These are phyloP conservation scores for Anoplius nigerrimus DNA, from an alignment of 2,888 invertebrate genomes.

Conservation along the genomic window DNA sequence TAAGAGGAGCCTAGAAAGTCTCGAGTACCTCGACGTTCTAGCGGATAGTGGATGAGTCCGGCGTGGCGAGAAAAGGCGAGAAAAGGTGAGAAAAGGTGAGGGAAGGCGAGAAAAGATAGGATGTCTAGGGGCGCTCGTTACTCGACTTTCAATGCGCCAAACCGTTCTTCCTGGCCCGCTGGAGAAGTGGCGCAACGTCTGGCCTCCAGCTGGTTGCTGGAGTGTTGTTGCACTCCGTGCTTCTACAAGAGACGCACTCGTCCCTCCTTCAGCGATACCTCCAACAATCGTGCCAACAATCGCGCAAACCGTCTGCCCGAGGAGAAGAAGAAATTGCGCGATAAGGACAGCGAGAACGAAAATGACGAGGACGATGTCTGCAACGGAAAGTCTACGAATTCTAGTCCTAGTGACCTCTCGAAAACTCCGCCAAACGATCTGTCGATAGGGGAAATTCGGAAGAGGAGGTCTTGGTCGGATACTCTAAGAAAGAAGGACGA, in stretches of 20 bases:
- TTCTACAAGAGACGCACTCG: no score
- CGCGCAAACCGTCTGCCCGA: background rate
- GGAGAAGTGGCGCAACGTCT: conserved; percentile 47
- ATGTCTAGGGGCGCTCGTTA: conserved; percentile 50
- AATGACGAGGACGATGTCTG: background rate
- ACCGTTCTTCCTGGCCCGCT: conserved; percentile 37
- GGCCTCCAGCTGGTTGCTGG: conserved; percentile 42
- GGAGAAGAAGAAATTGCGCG: background rate
- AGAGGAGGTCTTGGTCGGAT: no score
- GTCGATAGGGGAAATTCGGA: no score
- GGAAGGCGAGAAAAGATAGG: background rate
- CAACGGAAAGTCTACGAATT: no score
- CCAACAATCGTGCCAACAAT: no score
- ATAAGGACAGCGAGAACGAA: background rate
- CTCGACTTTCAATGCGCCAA: conserved; percentile 50
- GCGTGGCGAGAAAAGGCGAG: background rate
- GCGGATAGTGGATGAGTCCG: background rate
- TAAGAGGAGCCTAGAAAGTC: conserved; percentile 1
- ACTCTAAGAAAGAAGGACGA: no score
- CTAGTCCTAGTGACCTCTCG: no score
- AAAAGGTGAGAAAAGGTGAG: background rate
- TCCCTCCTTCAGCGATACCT: no score
- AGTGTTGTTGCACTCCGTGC: conserved; percentile 54
- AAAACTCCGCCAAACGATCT: no score
- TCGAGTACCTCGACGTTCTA: background rate